Evolutionary conservation across 23 tunicate genomes (phyloP), one percentile per base, ranked within the genome.

Genomic region (Halocynthia roretzi): DNA sequence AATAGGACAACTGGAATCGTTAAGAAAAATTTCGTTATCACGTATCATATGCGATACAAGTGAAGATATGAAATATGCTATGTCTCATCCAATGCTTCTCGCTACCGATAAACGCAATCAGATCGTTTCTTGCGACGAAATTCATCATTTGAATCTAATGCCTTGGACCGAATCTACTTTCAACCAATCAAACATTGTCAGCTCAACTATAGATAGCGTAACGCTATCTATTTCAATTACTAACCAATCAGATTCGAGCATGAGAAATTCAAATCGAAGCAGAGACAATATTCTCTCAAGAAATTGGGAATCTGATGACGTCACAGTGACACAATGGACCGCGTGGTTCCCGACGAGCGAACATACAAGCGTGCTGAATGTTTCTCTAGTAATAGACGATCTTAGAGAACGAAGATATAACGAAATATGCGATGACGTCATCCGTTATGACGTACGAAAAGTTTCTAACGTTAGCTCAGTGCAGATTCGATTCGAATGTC

Each of bases 401-500:
- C 68, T 86, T 7, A 21, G 71, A 10, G 68, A 74, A 12, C 67
- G 65, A 61, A 76, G 93, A 7, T 53, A 77, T 8, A 81, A 86
- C 71, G 84, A 82, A 44, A 85, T 93, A 17, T 85, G 92, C 85
- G 51, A 70, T 53, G 82, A 86, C 23, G 84, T 77, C 22, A 14
- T 78, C 20, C 82, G 78, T 23, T 76, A 82, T 7, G 85, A 93
- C 54, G 72, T 80, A 9, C 56, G 85, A 60, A 31, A 57, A n/a
- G 68, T 83, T 20, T 70, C 76, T 53, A 83, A 68, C 14, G 54
- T 19, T 0, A 15, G 70, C 19, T 11, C 31, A 31, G 44, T 31
- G 40, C 96, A 83, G 66, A 90, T 93, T 49, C 85, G 98, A 68
- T 93, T 80, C 67, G 76, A 63, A 53, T 93, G 98, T 78, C 77